Percentiles rank a stretch among this genome's conserved stretches.
These are phyloP conservation scores for Anastrepha obliqua DNA, from an alignment of 1,140 invertebrate species.

Conservation along the genomic window DNA sequence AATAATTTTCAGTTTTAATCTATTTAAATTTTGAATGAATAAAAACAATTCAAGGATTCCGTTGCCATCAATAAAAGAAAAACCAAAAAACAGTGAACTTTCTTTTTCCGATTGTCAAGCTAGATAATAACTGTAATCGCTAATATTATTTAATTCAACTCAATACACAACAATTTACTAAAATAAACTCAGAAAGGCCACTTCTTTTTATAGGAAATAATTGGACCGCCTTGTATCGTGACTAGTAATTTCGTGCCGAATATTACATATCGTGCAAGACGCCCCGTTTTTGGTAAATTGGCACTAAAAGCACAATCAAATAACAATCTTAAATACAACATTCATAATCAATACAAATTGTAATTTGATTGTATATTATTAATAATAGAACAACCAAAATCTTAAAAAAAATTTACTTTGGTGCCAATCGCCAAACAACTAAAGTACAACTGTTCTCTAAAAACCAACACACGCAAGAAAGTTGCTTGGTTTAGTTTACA, in stretches of 20 bases:
- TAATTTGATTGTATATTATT: slow-evolving; percentile 21
- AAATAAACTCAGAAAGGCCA: background rate
- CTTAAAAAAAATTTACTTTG: background rate
- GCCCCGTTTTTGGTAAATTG: background rate
- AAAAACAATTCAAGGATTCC: no score
- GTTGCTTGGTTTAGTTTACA: no score
- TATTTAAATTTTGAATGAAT: background rate
- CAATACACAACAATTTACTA: background rate
- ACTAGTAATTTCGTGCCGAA: background rate
- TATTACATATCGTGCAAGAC: background rate
- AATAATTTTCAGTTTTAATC: background rate
- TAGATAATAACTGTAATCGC: background rate
- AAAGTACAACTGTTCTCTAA: background rate
- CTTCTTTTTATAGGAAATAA: background rate
- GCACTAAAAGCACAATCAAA: slow-evolving; percentile 27
- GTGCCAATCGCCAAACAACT: background rate
- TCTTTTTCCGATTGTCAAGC: background rate
- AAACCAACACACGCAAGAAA: background rate
- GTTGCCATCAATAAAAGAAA: no score
- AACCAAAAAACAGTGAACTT: no score
- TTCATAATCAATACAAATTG: slow-evolving; percentile 1
- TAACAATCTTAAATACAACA: background rate
- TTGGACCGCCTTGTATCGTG: background rate
- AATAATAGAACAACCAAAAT: background rate
- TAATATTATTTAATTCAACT: background rate